phyloP scores from a whole-genome alignment of 1,140 invertebrate species.

The Telenomus remus region DNA sequence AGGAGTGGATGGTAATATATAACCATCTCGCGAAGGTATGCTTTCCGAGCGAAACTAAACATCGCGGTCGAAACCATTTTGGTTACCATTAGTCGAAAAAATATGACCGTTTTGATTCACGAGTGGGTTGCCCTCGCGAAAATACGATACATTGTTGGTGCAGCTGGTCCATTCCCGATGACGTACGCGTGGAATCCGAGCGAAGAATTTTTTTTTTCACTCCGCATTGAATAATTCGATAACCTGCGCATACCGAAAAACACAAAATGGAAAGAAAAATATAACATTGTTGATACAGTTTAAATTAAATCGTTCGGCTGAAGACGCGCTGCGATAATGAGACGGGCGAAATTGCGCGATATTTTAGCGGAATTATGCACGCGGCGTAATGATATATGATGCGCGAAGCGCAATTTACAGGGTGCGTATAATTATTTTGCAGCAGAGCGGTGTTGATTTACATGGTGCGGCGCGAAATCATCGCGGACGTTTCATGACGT shows the following conservation, averaged over 20 bases:
- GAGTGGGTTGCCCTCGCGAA: slow-evolving; percentile 13
- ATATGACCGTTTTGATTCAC: slow-evolving; percentile 43
- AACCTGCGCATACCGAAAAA: no score
- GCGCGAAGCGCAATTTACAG: slow-evolving; percentile 15
- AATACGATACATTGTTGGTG: slow-evolving; percentile 26
- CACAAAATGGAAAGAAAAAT: no score
- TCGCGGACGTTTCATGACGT: neutral
- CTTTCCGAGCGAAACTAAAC: slow-evolving; percentile 46
- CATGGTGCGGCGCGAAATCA: slow-evolving; percentile 9
- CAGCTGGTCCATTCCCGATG: slow-evolving; percentile 13
- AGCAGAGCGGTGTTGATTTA: slow-evolving; percentile 21
- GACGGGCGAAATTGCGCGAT: slow-evolving; percentile 9
- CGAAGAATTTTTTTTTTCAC: no score
- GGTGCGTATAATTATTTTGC: slow-evolving; percentile 23
- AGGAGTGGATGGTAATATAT: no score
- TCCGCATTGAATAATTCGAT: no score
- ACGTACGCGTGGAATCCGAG: slow-evolving; percentile 6
- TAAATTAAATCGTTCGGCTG: slow-evolving; percentile 11
- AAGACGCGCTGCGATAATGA: slow-evolving; percentile 13
- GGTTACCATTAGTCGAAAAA: slow-evolving; percentile 50
- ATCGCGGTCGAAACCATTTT: slow-evolving; percentile 47
- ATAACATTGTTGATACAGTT: no score
- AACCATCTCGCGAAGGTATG: slow-evolving; percentile 20
- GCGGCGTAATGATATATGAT: slow-evolving; percentile 22
- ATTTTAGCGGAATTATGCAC: slow-evolving; percentile 24